Base-by-base conservation (phyloP, 2,888 invertebrate species). In the Drosophila cracens region DNA sequence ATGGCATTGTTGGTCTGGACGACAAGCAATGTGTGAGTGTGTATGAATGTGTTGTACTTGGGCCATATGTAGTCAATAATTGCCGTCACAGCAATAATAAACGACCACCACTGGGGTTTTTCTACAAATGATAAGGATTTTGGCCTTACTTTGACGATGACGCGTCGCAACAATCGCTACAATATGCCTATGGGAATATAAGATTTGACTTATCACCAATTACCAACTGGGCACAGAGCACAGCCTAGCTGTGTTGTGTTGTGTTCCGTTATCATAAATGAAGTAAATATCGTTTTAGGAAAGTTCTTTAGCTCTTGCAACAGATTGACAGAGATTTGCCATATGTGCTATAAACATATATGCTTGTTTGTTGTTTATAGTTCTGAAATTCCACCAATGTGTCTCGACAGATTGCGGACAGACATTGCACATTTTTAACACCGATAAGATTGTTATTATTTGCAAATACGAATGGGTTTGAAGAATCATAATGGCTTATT, bases 31-130 rank as follows among this genome's bases (percentile, higher is more conserved):
- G 27, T 40, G 21, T 8, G 46, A 21, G 13, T 43, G 4, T 4
- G 21, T 21, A 13, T 46, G 21, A 16, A 16, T 46, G 21, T 25
- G 21, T 16, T 46, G 21, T 8, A 46, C 46, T 46, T 25, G 16
- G 21, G 46, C 25, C 59, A 49, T 70, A 66, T 60, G 52, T 21
- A 53, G 36, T 65, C 46, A 46, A 60, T 76, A 76, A 81, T 71
- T 79, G 59, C 29, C 74, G 59, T 56, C 57, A 71, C 57, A 57
- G 58, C 33, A 46, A 78, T 76, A 73, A 81, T 73, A 79, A 82
- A 74, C 84, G 79, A 80, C 75, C 74, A 82, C 86, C 80, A 56
- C 74, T 82, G 77, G 79, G 85, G 74, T 83, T 87, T 87, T 85
- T 83, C 81, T 74, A 27, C 8, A 16, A 49, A 38, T 68, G 79